phyloP scores from a whole-genome alignment of 2,888 invertebrate species.

The Agapostemon virescens region DNA sequence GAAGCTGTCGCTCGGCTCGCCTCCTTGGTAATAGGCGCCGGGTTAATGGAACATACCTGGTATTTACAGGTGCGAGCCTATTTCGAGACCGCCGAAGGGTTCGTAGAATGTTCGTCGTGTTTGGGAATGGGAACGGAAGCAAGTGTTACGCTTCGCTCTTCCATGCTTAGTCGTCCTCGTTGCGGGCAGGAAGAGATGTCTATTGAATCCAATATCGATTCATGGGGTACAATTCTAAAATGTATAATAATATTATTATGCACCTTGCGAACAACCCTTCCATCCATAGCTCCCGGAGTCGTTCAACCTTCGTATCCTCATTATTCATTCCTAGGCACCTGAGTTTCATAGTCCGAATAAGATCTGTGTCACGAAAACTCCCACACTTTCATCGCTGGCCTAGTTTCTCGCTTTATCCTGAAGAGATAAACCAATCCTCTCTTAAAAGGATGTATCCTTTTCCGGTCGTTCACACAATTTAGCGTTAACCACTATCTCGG shows the following conservation, averaged over 20 bases:
- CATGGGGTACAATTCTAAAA: neutral
- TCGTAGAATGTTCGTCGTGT: slow-evolving; percentile 21
- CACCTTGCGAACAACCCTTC: neutral
- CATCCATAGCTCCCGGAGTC: neutral
- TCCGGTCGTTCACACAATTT: too few species aligned
- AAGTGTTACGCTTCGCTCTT: slow-evolving; percentile 20
- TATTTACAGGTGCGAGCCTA: slow-evolving; percentile 60
- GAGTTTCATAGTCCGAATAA: neutral
- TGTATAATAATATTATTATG: slow-evolving; percentile 1
- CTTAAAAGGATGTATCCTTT: too few species aligned
- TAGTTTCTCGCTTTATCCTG: neutral
- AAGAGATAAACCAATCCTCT: too few species aligned
- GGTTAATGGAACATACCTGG: slow-evolving; percentile 50
- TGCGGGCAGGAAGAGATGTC: slow-evolving; percentile 21
- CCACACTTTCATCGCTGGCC: neutral
- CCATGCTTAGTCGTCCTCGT: slow-evolving; percentile 2
- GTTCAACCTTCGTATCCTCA: neutral
- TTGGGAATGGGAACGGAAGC: slow-evolving; percentile 61
- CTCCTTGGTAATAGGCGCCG: slow-evolving; percentile 53
- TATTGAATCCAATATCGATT: neutral
- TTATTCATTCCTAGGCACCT: neutral
- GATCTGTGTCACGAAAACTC: neutral
- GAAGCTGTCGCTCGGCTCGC: slow-evolving; percentile 36
- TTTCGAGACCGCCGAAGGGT: slow-evolving; percentile 42
- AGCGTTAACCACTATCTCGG: too few species aligned